Evolutionary conservation across 1,140 invertebrate species (phyloP).

Genomic region (Hyphantria cunea): DNA sequence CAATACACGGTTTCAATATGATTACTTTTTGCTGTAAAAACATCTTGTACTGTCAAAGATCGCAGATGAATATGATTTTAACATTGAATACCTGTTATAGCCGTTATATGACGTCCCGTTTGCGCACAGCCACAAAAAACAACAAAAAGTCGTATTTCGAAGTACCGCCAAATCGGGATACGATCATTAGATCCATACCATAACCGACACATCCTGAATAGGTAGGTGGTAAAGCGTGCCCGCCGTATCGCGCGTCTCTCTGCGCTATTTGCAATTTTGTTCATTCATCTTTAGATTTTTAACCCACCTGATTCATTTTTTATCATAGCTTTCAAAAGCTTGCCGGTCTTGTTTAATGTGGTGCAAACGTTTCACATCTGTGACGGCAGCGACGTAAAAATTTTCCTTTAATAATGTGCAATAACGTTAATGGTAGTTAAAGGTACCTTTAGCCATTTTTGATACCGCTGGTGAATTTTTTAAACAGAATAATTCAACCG

Average conservation of each 20-base stretch:
- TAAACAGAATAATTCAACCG: no score
- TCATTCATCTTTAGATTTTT: slow-evolving; percentile 64
- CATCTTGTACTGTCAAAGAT: slow-evolving; percentile 3
- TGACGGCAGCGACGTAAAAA: slow-evolving; percentile 20
- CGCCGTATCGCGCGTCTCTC: slow-evolving; percentile 42
- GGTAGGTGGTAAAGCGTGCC: slow-evolving; percentile 73
- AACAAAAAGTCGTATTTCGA: slow-evolving; percentile 65
- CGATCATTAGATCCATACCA: slow-evolving; percentile 76
- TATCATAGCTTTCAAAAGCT: slow-evolving; percentile 16
- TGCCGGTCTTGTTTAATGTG: slow-evolving; percentile 17
- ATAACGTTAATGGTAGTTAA: slow-evolving; percentile 16
- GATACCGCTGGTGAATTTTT: no score
- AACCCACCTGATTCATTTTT: slow-evolving; percentile 25
- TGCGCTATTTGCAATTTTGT: slow-evolving; percentile 46
- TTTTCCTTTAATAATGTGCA: slow-evolving; percentile 16
- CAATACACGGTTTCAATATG: neutral
- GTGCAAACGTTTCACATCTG: slow-evolving; percentile 3
- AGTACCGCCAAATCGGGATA: slow-evolving; percentile 63
- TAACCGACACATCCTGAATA: slow-evolving; percentile 77
- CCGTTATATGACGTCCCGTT: slow-evolving; percentile 73
- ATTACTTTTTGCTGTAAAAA: no score
- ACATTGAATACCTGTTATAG: slow-evolving; percentile 49
- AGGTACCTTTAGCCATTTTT: slow-evolving; percentile 4
- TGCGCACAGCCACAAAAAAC: slow-evolving; percentile 56
- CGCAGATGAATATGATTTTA: slow-evolving; percentile 48